Base-by-base conservation (phyloP, 2,113 vertebrate genomes). In the Micronisus gabar region DNA sequence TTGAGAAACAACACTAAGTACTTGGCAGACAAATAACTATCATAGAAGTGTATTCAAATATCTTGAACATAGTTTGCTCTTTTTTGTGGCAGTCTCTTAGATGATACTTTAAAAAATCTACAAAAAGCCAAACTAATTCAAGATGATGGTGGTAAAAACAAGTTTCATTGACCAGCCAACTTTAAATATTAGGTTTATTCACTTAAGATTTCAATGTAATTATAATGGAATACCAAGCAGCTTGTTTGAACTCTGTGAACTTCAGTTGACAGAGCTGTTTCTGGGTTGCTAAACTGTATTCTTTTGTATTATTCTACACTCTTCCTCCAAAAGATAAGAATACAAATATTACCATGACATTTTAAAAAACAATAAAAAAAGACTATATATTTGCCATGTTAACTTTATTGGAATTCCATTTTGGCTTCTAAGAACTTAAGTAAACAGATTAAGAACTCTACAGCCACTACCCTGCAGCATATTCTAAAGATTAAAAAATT, bases 401-500 rank as follows among this genome's bases (percentile, higher is more conserved):
- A 84, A 53, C 23, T 89, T 81, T 7, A 86, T 12, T 55, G 72
- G 40, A 83, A 95, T 92, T 83, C 71, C 50, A 66, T 90, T 84
- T 91, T 91, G 90, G 66, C 67, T 91, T 89, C 56, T 81, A 91
- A 96, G 86, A 96, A 78, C 81, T 45, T 95, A 96, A 97, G 85
- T 94, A 97, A 83, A 96, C 38, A 81, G 88, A 86, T 95, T 96
- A 94, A 43, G 87, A 93, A 94, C 56, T 72, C 87, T 50, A 92
- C 78, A 86, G 81, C 80, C 81, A 79, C 63, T 25, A 81, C 82
- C 59, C 41, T 53, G 34, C 20, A 79, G 80, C 87, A 91, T 92
- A 97, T 82, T 96, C 83, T 88, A 81, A 96, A 96, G 96, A 97
- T 97, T 98, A 97, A 95, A 97, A 95, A 95, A 97, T 95, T 97